Percentiles rank a stretch among this genome's conserved stretches.
These are phyloP conservation scores for Hiodon tergisus DNA, from an alignment of 2,113 vertebrate genomes.

Conservation along the genomic window DNA sequence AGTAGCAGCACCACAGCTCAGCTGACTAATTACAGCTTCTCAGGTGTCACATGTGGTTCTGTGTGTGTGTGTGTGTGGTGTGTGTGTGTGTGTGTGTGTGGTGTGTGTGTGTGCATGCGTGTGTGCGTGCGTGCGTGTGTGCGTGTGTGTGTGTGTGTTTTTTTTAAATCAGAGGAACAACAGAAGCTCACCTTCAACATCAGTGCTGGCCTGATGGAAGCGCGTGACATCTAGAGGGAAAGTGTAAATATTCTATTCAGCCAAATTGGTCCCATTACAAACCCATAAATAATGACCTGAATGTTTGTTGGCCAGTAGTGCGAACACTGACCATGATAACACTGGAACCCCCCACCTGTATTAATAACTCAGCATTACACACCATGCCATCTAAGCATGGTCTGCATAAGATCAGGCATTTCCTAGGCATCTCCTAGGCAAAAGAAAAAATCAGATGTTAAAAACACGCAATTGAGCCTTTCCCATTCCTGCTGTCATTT, in stretches of 20 bases:
- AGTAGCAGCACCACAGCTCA: constrained; percentile 18
- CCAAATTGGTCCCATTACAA: constrained; percentile 24
- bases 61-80: constrained; percentile 3
- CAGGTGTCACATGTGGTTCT: background rate
- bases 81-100: background rate
- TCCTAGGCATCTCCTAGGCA: background rate
- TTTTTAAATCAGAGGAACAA: background rate
- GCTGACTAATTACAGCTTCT: constrained; percentile 14
- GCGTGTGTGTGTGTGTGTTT: background rate
- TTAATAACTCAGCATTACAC: background rate
- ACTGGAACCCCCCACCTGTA: constrained; percentile 48
- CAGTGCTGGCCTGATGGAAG: background rate
- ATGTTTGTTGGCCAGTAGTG: constrained; percentile 53
- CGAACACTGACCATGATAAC: constrained; percentile 47
- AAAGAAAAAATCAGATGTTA: background rate
- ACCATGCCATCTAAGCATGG: background rate
- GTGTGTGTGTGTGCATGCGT: constrained; percentile 2
- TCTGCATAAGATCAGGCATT: background rate
- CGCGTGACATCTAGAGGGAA: background rate
- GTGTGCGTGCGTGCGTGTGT: constrained; percentile 7
- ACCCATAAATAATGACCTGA: constrained; percentile 60
- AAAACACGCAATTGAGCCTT: background rate
- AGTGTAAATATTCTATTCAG: background rate
- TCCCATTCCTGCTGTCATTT: constrained; percentile 38
- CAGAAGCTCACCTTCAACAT: background rate